Evolutionary conservation across 2,113 vertebrate species (phyloP).

Genomic region (Cairina moschata): DNA sequence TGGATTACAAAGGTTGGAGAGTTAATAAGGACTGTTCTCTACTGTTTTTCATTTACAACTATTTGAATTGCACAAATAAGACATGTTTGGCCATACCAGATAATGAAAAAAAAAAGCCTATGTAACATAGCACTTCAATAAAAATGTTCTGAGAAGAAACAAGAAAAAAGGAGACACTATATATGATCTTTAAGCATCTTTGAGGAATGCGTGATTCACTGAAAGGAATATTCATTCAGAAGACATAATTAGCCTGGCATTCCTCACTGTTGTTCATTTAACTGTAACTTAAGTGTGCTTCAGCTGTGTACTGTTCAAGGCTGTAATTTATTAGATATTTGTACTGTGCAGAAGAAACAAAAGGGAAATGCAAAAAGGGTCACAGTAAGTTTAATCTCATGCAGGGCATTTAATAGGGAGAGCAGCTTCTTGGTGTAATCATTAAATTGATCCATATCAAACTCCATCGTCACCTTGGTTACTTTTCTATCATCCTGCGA

Average conservation of each 20-base stretch:
- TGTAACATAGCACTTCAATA: neutral
- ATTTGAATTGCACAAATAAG: neutral
- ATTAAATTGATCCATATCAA: constrained; percentile 10
- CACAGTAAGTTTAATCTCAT: constrained; percentile 5
- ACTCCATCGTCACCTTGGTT: neutral
- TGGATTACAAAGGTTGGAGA: neutral
- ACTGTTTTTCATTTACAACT: neutral
- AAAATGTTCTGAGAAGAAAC: neutral
- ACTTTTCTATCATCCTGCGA: neutral
- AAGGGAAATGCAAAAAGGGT: neutral
- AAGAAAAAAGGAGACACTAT: neutral
- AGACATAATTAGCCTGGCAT: neutral
- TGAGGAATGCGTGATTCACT: neutral
- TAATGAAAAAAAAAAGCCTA: neutral
- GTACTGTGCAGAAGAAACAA: neutral
- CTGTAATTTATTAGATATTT: neutral
- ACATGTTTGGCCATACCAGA: neutral
- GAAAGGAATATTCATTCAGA: neutral
- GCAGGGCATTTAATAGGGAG: neutral
- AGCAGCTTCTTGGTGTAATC: neutral
- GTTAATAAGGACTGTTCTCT: neutral
- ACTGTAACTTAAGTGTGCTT: neutral
- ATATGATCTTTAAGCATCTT: neutral
- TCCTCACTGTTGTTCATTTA: neutral
- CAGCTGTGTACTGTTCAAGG: neutral